Evolutionary conservation across 2,888 invertebrate genomes (phyloP), one percentile per base, ranked within the genome.

Genomic region (Megaustenia siamemsis): DNA sequence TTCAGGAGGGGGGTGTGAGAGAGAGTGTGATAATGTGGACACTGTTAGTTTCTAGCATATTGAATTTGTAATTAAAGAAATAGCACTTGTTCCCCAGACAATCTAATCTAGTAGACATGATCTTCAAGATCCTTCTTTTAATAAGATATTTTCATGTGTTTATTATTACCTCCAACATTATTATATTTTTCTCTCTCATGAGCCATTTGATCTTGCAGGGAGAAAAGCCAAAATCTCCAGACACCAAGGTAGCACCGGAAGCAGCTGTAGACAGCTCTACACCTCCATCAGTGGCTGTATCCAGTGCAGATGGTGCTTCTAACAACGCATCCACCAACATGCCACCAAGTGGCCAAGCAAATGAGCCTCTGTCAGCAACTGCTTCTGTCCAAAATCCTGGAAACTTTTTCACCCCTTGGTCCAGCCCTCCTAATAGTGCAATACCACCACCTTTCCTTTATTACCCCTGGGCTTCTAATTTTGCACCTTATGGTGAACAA

Each of bases 141-240:
- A n/a, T n/a, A n/a, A n/a, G n/a, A n/a, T n/a, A n/a, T n/a, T n/a
- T 53, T 53, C 15, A 3, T 53, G 21, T 53, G 53, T 53, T 4
- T 53, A 10, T 24, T 21, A 49, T 49, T 10, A 49, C 24, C 53
- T 53, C 53, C 15, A 53, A 53, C 53, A 53, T 53, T 24, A 53
- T 18, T 12, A 18, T 18, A 10, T 4, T 6, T 53, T 53, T 53
- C 21, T 18, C 18, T 53, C 3, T 21, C 21, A 10, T 53, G 53
- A 53, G 18, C 12, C 18, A 12, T 53, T 12, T 53, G 3, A 53
- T 40, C 38, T 68, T 63, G 35, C 49, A 87, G 87, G 87, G 82
- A 79, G 87, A 87, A 49, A 87, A 86, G 43, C 68, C 78, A n/a
- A 82, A 76, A 60, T 66, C 38, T 28, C 40, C 68, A 35, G 73